phyloP scores from a whole-genome alignment of 35 echinoderm and acorn worm genomes.

The Ophiothrix spiculata region DNA sequence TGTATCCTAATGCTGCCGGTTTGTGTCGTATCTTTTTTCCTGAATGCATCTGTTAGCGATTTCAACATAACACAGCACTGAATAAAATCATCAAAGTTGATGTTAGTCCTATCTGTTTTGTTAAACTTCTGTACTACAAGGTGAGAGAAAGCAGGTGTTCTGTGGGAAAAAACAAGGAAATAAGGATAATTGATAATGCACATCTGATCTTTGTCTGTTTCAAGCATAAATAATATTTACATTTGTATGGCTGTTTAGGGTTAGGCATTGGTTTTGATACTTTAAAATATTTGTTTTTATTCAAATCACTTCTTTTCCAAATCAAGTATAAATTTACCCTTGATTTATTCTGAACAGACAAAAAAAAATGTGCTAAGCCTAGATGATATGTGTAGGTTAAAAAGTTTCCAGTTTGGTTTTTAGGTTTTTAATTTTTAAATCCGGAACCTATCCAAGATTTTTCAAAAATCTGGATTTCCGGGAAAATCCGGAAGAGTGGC shows the following conservation, averaged over 20 bases:
- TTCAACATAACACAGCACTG: slow-evolving; percentile 94
- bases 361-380: no score
- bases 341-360: no score
- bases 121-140: slow-evolving; percentile 85
- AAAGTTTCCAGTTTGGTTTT: no score
- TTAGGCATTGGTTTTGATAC: background rate
- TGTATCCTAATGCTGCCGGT: slow-evolving; percentile 65
- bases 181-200: background rate
- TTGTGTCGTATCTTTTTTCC: slow-evolving; percentile 60
- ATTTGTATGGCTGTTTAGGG: background rate
- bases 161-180: no score
- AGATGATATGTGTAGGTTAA: no score
- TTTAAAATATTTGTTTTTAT: no score
- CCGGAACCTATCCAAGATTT: no score
- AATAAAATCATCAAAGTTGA: slow-evolving; percentile 99
- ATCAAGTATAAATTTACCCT: no score
- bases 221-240: background rate
- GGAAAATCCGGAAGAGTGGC: no score
- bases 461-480: no score
- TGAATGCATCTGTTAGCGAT: slow-evolving; percentile 86
- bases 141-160: slow-evolving; percentile 66
- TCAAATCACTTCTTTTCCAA: no score
- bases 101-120: slow-evolving; percentile 39
- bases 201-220: background rate
- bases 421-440: no score